Evolutionary conservation across 2,113 vertebrate genomes (phyloP).

Genomic region (Bubo scandiacus): DNA sequence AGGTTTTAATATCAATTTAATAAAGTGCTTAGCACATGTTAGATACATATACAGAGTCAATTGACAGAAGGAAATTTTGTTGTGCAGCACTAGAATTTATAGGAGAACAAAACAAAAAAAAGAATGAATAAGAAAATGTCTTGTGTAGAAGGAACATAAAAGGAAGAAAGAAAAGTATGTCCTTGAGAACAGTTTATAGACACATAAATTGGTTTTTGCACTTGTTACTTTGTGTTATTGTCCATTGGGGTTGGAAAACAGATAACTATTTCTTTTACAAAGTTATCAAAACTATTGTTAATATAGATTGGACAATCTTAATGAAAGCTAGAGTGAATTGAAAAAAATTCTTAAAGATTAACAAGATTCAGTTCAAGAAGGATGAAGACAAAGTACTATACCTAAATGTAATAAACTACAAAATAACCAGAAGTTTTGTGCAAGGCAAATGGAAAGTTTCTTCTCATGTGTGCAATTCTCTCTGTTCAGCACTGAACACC

Average conservation of each 20-base stretch:
- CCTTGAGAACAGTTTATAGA: neutral
- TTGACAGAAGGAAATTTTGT: neutral
- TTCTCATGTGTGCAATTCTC: fast-evolving
- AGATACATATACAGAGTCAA: neutral
- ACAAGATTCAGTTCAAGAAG: neutral
- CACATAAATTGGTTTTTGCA: neutral
- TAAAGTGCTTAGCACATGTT: neutral
- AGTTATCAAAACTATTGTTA: neutral
- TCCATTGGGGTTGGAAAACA: neutral
- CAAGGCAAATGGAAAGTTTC: neutral
- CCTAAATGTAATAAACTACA: neutral
- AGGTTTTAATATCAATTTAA: neutral
- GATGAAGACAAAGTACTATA: neutral
- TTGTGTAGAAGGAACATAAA: neutral
- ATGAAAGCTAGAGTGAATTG: neutral
- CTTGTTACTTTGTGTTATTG: neutral
- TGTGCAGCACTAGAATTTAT: neutral
- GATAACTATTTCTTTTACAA: neutral
- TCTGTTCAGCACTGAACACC: neutral
- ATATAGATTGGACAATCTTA: neutral
- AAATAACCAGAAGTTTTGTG: neutral
- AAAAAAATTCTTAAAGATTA: neutral
- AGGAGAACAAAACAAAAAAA: neutral
- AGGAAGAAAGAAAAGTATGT: neutral
- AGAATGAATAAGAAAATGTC: neutral